These are phyloP conservation scores for Metallyticus violacea DNA, from an alignment of 2,888 invertebrate genomes.

Conservation along the genomic window DNA sequence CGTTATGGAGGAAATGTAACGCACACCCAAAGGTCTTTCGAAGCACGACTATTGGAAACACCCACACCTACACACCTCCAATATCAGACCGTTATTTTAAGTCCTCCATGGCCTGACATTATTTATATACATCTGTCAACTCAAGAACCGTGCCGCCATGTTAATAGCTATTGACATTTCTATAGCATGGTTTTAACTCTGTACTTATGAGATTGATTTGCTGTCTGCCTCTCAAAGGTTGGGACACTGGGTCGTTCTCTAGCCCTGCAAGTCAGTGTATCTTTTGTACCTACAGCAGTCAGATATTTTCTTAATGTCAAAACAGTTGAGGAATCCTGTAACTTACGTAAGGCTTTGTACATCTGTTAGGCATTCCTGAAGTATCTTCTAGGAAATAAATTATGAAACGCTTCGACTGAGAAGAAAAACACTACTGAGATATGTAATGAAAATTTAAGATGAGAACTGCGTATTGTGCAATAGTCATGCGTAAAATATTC, in stretches of 20 bases:
- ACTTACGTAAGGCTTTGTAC: background rate
- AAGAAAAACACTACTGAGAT: too few relatives aligned
- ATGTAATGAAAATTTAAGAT: too few relatives aligned
- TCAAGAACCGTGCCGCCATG: background rate
- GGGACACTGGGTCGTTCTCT: too few relatives aligned
- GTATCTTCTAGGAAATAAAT: too few relatives aligned
- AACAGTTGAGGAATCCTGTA: background rate
- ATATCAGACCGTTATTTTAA: background rate
- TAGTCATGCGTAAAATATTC: too few relatives aligned
- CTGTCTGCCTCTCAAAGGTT: background rate
- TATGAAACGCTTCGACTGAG: too few relatives aligned
- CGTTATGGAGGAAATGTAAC: background rate
- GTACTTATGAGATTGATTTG: background rate
- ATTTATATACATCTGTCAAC: background rate
- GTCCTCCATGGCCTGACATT: background rate
- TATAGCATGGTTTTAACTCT: background rate
- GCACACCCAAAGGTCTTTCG: background rate
- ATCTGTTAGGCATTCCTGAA: too few relatives aligned
- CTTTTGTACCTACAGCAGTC: background rate
- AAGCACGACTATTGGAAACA: background rate
- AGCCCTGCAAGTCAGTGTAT: background rate
- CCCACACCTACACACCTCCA: background rate
- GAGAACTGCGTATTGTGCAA: too few relatives aligned
- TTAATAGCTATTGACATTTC: background rate
- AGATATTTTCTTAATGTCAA: background rate